These are phyloP conservation scores for Notiomystis cincta DNA, from an alignment of 2,113 vertebrate genomes.

Conservation along the genomic window DNA sequence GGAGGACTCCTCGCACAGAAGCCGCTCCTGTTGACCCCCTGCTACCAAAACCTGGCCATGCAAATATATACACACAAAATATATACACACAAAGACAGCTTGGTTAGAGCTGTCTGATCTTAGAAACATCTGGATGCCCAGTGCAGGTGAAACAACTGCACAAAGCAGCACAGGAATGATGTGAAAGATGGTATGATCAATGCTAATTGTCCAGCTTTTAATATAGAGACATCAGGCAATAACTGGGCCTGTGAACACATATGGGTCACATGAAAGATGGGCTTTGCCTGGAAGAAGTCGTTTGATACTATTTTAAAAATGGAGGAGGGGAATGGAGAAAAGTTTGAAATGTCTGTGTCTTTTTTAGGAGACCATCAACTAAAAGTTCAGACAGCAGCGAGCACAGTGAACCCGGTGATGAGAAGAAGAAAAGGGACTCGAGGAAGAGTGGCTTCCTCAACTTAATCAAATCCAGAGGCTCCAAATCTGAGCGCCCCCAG, in stretches of 20 bases:
- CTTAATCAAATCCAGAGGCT: slow-evolving; percentile 87
- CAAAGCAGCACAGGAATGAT: not conserved
- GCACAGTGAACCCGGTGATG: slow-evolving; percentile 74
- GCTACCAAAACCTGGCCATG: not conserved
- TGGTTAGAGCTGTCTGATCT: not conserved
- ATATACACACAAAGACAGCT: not conserved
- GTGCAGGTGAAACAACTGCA: not conserved
- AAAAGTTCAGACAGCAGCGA: slow-evolving; percentile 84
- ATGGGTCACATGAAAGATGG: not conserved
- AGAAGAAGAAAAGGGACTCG: slow-evolving; percentile 91
- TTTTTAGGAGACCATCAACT: slow-evolving; percentile 73
- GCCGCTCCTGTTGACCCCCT: not conserved
- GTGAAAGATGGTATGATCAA: not conserved
- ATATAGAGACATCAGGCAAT: not conserved
- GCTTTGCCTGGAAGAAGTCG: not conserved
- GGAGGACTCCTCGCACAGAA: not conserved
- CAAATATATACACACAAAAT: not conserved
- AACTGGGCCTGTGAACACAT: not conserved
- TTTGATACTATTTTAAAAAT: not conserved
- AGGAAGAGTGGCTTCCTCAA: slow-evolving; percentile 92
- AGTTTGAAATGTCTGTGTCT: not conserved
- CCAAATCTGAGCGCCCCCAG: slow-evolving; percentile 83
- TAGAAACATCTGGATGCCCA: not conserved
- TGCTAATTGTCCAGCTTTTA: not conserved
- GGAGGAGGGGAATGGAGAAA: not conserved